Evolutionary conservation across 1,140 invertebrate species (phyloP).

Genomic region (Magallana gigas): DNA sequence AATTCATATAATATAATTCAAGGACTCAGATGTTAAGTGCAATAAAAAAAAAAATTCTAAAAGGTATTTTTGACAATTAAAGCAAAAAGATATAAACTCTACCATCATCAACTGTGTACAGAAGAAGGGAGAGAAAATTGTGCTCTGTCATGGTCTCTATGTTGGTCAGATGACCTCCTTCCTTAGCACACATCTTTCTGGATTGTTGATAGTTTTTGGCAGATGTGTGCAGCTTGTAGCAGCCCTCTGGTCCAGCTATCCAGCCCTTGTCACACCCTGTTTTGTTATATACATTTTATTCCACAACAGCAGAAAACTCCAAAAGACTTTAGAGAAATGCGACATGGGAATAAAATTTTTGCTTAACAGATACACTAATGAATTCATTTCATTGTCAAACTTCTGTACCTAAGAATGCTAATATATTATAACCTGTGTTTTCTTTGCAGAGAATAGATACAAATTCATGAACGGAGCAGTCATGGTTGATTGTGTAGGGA

Average conservation of each 20-base stretch:
- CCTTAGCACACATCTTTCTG: constrained; percentile 8
- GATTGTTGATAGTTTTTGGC: constrained; percentile 15
- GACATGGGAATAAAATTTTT: no score
- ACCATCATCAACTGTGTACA: constrained; percentile 35
- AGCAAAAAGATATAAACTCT: no score
- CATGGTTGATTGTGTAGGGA: constrained; percentile 14
- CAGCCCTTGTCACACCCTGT: constrained; percentile 34
- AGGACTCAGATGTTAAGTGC: no score
- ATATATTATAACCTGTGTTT: constrained; percentile 3
- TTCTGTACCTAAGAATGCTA: no score
- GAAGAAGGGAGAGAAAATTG: constrained; percentile 39
- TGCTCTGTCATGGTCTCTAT: constrained; percentile 44
- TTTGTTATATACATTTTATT: not conserved
- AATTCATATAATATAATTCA: no score
- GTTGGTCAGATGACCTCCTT: constrained; percentile 41
- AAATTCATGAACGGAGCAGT: not conserved
- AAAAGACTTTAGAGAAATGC: no score
- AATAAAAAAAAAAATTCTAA: no score
- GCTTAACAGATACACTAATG: no score
- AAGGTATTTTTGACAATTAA: no score
- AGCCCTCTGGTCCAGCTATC: constrained; percentile 35
- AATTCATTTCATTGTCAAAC: no score
- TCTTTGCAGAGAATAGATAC: constrained; percentile 35
- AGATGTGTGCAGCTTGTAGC: constrained; percentile 16
- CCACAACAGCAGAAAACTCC: no score